These are phyloP conservation scores for Drosophila glabriapex DNA, from an alignment of 2,888 invertebrate species.

Conservation along the genomic window DNA sequence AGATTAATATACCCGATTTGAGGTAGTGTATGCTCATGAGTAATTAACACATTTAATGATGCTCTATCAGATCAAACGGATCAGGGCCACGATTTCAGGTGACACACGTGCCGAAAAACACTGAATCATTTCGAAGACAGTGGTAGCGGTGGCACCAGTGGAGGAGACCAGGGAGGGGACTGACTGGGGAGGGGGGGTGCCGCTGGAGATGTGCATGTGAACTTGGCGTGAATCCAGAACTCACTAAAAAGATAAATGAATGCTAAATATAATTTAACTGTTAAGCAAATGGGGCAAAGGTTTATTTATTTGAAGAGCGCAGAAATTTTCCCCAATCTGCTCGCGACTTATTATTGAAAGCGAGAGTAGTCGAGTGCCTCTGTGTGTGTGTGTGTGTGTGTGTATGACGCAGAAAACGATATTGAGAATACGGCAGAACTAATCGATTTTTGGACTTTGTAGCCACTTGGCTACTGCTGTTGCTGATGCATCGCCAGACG, in stretches of 20 bases:
- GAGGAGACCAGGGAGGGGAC: not conserved
- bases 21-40: slow-evolving; percentile 6
- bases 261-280: slow-evolving; percentile 34
- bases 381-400: not conserved
- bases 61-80: slow-evolving; percentile 29
- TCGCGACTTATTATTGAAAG: slow-evolving; percentile 15
- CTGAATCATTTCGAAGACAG: slow-evolving; percentile 31
- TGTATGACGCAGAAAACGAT: slow-evolving; percentile 49
- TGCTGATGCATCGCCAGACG: slow-evolving; percentile 37
- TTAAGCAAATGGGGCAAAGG: slow-evolving; percentile 18
- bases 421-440: slow-evolving; percentile 43
- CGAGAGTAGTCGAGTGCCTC: slow-evolving; percentile 6
- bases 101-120: slow-evolving; percentile 34
- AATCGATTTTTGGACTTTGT: slow-evolving; percentile 50
- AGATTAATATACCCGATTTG: not conserved
- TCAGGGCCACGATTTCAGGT: slow-evolving; percentile 52
- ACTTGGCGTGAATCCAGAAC: slow-evolving; percentile 56
- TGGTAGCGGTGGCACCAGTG: not conserved
- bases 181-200: not conserved
- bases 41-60: slow-evolving; percentile 45
- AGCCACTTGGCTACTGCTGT: slow-evolving; percentile 23
- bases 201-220: slow-evolving; percentile 52
- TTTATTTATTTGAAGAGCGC: slow-evolving; percentile 6
- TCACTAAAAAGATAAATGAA: slow-evolving; percentile 32
- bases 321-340: slow-evolving; percentile 38